A percentile compares a stretch with the other conserved stretches of the same genome.
These are phyloP conservation scores for Aphaenogaster floridana DNA, from an alignment of 1,140 invertebrate species.

Conservation along the genomic window DNA sequence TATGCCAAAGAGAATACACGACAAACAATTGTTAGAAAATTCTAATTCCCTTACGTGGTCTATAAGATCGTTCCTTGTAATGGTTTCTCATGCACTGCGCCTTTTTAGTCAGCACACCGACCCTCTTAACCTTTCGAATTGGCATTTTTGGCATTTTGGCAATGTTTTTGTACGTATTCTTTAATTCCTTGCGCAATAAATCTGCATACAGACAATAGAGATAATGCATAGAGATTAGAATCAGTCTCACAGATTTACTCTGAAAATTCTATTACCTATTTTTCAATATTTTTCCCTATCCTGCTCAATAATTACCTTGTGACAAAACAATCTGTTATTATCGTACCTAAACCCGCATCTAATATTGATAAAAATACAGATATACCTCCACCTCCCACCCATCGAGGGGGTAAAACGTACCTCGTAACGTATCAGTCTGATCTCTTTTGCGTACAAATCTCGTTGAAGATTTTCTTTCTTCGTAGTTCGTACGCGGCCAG, in stretches of 20 bases:
- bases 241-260: background rate
- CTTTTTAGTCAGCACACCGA: conserved; percentile 75
- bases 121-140: conserved; percentile 74
- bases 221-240: background rate
- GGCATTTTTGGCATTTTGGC: conserved; percentile 76
- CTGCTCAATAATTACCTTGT: background rate
- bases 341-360: background rate
- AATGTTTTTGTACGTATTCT: conserved; percentile 20
- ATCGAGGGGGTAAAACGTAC: background rate
- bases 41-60: conserved; percentile 70
- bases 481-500: background rate
- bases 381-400: background rate
- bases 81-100: conserved; percentile 64
- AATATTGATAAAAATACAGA: background rate
- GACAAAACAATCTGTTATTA: background rate
- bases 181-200: background rate
- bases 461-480: background rate
- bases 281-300: background rate
- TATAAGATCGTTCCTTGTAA: conserved; percentile 68
- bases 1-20: background rate
- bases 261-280: background rate
- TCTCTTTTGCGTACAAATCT: background rate
- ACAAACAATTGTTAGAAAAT: background rate
- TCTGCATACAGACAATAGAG: background rate
- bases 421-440: background rate